These are phyloP conservation scores for Agriopis marginaria DNA, from an alignment of 2,888 invertebrate species.

Conservation along the genomic window DNA sequence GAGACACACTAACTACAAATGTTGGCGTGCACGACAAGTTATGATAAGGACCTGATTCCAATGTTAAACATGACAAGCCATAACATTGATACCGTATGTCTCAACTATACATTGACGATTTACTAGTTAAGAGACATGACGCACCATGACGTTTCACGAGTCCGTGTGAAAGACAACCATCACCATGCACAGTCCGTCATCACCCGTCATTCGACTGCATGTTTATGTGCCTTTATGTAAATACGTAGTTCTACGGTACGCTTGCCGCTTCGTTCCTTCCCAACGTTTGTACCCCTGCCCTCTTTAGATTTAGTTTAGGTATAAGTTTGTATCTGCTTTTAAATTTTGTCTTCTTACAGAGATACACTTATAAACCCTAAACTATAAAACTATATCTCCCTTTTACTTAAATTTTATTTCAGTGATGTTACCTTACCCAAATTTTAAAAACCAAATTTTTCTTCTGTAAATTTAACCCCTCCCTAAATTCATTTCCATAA, in stretches of 20 bases:
- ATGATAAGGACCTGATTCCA: no score
- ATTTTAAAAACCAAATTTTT: not conserved
- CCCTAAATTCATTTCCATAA: conserved; percentile 1
- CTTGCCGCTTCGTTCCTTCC: conserved; percentile 75
- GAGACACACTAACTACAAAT: conserved; percentile 1
- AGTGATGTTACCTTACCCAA: not conserved
- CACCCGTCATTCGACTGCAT: conserved; percentile 58
- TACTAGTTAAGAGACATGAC: conserved; percentile 32
- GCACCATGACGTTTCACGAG: conserved; percentile 47
- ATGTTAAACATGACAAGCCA: not conserved
- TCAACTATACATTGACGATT: conserved; percentile 25
- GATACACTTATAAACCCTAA: not conserved
- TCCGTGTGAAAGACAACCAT: conserved; percentile 75
- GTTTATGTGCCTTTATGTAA: conserved; percentile 73
- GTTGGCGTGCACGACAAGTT: not conserved
- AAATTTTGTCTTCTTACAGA: conserved; percentile 71
- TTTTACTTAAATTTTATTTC: not conserved
- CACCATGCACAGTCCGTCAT: conserved; percentile 79
- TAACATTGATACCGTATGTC: conserved; percentile 2
- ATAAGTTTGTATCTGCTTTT: conserved; percentile 31
- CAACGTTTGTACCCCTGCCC: conserved; percentile 51
- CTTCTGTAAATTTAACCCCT: not conserved
- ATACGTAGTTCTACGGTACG: conserved; percentile 68
- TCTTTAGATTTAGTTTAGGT: conserved; percentile 58
- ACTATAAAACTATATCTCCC: no score